Evolutionary conservation across 2,888 invertebrate species (phyloP), one percentile per base, ranked within the genome.

Genomic region (Heliothis peltigera): DNA sequence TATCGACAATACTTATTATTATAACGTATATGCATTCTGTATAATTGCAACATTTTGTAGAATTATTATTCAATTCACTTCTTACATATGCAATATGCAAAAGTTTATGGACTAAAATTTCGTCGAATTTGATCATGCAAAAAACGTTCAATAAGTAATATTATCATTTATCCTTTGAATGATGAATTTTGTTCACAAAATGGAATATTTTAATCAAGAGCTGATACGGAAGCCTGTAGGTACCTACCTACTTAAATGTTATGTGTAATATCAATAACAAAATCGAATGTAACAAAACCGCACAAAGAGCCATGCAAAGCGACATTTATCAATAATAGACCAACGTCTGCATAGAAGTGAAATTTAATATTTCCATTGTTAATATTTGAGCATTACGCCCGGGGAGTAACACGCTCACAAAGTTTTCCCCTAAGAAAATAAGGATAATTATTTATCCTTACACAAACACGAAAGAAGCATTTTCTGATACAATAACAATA

Each of bases 371-470:
- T 85, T 84, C 83, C 82, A 84, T 83, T 84, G 85, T 87, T 87
- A 86, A 87, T 87, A 84, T 85, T 86, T 82, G 74, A 84, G 77
- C 69, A 83, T 77, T 79, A 79, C 83, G 87, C 89, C 89, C 73
- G 82, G 75, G 87, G 89, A 84, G 82, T 73, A 84, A 81, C 81
- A 85, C 81, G 84, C 87, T 80, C 69, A 62, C 68, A 79, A 87
- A 88, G 74, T 86, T 89, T 85, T 81, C 88, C 87, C 88, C 88
- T 81, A 88, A 87, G 87, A 88, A 88, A 87, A 87, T 87, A 85
- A 76, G 79, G 83, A 85, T 86, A 88, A 87, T 87, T 87, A 87
- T 87, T 87, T 86, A 86, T 84, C 78, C 82, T 77, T 77, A 82
- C 68, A 76, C 70, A 81, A 81, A 85, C 83, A 84, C 75, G 82